Base-by-base conservation (phyloP, 2,888 invertebrate genomes). In the Xylota segnis region DNA sequence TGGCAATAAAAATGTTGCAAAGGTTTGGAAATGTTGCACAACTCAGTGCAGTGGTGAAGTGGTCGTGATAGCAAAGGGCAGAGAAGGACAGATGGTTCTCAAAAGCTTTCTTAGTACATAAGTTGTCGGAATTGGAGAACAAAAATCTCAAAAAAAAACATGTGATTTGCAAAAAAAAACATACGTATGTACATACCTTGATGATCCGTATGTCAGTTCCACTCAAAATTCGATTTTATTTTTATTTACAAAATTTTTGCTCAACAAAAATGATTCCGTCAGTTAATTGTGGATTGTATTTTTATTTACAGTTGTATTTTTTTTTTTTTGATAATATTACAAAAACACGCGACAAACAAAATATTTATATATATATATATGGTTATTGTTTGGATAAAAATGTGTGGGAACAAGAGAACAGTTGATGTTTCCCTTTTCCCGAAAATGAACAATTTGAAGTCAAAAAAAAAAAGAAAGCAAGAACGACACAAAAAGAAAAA, bases 261-360 rank as follows among this genome's bases (percentile, higher is more conserved):
- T 68, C 23, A 70, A 70, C 70, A 79, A 79, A 76, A 84, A 72
- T 61, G 29, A 81, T 76, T 81, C 76, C 81, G 81, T 81, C 75
- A 77, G 10, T 61, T 63, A 34, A 23, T 50, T 50, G 10, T 47
- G 58, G 50, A 29, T 43, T 32, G 3, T 37, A 68, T 14, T n/a
- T n/a, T 65, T 75, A 70, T 79, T 70, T 79, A 74, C 68, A 74
- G 66, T 74, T 18, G 61, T 56, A 34, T 58, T 78, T 61, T 61
- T 61, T n/a, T n/a, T n/a, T 43, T 56, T 56, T 68, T 50, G 27
- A 56, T 61, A 40, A 68, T 29, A 9, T 59, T 29, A 71, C 75
- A 86, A 76, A 71, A 72, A 82, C 86, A 82, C 82, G 82, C 86
- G 82, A 86, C 86, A 86, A 77, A 82, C 86, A 86, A 86, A 86